These are phyloP conservation scores for Drosophila subquinaria DNA, from an alignment of 2,888 invertebrate species.

Conservation along the genomic window DNA sequence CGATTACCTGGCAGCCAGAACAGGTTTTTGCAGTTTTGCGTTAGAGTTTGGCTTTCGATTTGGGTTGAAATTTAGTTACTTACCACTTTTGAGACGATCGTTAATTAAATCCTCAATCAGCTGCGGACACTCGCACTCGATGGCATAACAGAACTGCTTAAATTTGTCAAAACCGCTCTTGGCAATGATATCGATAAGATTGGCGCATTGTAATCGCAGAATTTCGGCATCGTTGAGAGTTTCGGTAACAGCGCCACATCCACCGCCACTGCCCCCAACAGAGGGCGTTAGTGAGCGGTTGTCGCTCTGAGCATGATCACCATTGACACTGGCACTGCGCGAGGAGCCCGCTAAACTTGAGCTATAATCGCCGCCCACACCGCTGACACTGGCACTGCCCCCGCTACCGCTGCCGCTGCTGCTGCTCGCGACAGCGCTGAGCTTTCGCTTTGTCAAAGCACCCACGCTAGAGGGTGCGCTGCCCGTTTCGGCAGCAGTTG, in stretches of 20 bases:
- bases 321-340: constrained; percentile 83
- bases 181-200: constrained; percentile 88
- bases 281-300: constrained; percentile 84
- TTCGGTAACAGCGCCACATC: constrained; percentile 49
- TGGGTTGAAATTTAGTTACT: constrained; percentile 60
- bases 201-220: constrained; percentile 86
- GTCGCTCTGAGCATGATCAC: constrained; percentile 81
- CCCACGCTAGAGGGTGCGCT: constrained; percentile 78
- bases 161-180: constrained; percentile 88
- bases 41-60: constrained; percentile 4
- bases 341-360: constrained; percentile 73
- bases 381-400: constrained; percentile 50
- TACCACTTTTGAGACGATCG: constrained; percentile 87
- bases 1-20: constrained; percentile 34
- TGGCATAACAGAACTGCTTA: constrained; percentile 88
- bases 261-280: constrained; percentile 52
- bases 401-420: constrained; percentile 63
- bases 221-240: constrained; percentile 82
- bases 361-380: constrained; percentile 61
- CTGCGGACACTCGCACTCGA: constrained; percentile 88
- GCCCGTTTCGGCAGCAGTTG: constrained; percentile 41
- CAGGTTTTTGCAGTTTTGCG: constrained; percentile 48
- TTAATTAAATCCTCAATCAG: constrained; percentile 88
- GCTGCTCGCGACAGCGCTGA: constrained; percentile 80
- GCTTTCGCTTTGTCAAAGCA: constrained; percentile 77